Percentiles rank a stretch among this genome's conserved stretches.
phyloP scores from a whole-genome alignment of 2,888 invertebrate genomes.

The Globia sparganii region DNA sequence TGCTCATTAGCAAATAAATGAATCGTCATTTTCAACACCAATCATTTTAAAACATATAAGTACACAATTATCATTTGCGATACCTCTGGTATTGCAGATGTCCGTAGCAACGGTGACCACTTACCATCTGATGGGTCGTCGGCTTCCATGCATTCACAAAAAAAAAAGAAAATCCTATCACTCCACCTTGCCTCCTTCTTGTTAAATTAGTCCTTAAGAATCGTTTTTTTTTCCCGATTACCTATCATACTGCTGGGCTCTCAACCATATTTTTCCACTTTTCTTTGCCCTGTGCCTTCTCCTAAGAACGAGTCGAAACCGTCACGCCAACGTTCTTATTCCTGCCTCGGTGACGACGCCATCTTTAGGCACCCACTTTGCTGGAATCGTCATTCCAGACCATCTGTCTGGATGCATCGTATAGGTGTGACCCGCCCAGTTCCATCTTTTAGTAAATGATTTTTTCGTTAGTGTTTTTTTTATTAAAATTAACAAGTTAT shows the following conservation, averaged over 20 bases:
- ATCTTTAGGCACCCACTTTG: not conserved
- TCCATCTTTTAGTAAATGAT: not conserved
- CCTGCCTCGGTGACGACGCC: no score
- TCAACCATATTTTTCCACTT: no score
- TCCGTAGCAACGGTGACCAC: not conserved
- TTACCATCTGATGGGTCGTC: no score
- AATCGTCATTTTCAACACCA: not conserved
- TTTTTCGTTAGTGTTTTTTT: conserved; percentile 1
- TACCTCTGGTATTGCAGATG: not conserved
- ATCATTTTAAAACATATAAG: not conserved
- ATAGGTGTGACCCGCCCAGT: not conserved
- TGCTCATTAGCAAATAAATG: not conserved
- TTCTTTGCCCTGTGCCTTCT: no score
- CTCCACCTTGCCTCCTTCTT: not conserved
- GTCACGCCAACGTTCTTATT: no score
- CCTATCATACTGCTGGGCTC: not conserved
- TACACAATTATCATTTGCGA: not conserved
- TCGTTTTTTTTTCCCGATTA: not conserved
- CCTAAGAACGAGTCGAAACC: no score
- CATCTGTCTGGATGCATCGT: not conserved
- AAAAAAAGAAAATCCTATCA: not conserved
- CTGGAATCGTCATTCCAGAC: no score
- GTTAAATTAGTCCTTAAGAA: conserved; percentile 2
- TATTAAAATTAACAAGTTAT: conserved; percentile 34
- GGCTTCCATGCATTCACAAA: not conserved